A percentile compares a stretch with the other conserved stretches of the same genome.
Evolutionary conservation across 2,113 vertebrate species (phyloP).

Genomic region (Peromyscus polionotus): DNA sequence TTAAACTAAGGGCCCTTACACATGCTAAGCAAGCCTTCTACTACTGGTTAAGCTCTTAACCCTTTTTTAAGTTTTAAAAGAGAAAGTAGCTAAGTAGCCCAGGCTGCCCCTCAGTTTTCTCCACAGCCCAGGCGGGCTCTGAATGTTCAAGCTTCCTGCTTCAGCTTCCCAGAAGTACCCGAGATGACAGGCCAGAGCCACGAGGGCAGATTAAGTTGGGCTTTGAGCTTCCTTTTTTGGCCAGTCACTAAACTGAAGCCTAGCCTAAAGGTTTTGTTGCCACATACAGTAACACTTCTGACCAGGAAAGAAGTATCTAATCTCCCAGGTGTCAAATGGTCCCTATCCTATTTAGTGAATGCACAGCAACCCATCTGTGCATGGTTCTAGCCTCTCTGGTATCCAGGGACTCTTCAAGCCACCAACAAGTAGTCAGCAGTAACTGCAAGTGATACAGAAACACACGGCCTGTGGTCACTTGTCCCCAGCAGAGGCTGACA

Average conservation of each 20-base stretch:
- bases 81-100: neutral
- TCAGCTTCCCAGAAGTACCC: neutral
- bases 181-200: neutral
- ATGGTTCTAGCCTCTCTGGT: neutral
- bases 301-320: neutral
- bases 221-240: neutral
- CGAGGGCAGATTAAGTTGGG: neutral
- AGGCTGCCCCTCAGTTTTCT: neutral
- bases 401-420: neutral
- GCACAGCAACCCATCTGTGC: too few relatives aligned
- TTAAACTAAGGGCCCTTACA: neutral
- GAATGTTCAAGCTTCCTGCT: neutral
- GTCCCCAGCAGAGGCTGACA: neutral
- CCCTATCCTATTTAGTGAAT: neutral
- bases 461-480: neutral
- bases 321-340: neutral
- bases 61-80: neutral
- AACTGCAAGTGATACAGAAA: neutral
- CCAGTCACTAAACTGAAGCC: neutral
- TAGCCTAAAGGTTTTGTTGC: neutral
- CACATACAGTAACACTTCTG: neutral
- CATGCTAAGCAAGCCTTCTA: neutral
- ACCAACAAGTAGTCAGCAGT: neutral
- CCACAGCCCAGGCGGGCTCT: neutral
- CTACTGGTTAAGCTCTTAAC: neutral